Evolutionary conservation across 1,140 invertebrate species (phyloP).

Genomic region (Tetranychus cinnabarinus): DNA sequence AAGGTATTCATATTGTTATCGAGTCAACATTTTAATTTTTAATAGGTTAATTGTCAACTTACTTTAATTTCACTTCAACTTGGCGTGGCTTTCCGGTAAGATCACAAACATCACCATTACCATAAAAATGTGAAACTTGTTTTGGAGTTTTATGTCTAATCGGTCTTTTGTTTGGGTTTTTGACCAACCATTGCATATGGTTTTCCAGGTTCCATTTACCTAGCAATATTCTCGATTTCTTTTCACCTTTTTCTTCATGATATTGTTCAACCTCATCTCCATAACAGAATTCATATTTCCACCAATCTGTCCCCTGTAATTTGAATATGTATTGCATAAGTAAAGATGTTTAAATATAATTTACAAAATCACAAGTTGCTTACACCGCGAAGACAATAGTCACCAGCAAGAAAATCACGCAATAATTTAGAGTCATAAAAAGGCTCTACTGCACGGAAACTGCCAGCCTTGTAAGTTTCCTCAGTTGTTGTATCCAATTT

Average conservation of each 20-base stretch:
- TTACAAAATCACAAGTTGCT: constrained; percentile 16
- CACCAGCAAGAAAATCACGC: constrained; percentile 34
- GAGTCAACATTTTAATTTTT: too few relatives aligned
- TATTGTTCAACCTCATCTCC: constrained; percentile 66
- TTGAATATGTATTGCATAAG: neutral
- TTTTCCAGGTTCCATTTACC: constrained; percentile 53
- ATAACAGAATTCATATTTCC: constrained; percentile 93
- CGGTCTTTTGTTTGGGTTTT: constrained; percentile 52
- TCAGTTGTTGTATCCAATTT: too few relatives aligned
- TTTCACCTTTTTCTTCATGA: constrained; percentile 32
- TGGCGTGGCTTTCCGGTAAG: constrained; percentile 34
- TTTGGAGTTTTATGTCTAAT: constrained; percentile 32
- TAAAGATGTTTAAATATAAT: neutral
- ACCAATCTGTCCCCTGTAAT: constrained; percentile 69
- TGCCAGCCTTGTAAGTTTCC: too few relatives aligned
- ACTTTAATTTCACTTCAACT: constrained; percentile 67
- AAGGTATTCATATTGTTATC: too few relatives aligned
- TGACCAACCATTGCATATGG: constrained; percentile 57
- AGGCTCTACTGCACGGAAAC: too few relatives aligned
- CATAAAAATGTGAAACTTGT: constrained; percentile 63
- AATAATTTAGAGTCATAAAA: neutral
- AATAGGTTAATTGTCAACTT: too few relatives aligned
- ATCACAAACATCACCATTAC: constrained; percentile 59
- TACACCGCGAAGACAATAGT: constrained; percentile 56
- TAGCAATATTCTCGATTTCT: constrained; percentile 31